Evolutionary conservation across 1,140 invertebrate genomes (phyloP).

Genomic region (Conus ventricosus): DNA sequence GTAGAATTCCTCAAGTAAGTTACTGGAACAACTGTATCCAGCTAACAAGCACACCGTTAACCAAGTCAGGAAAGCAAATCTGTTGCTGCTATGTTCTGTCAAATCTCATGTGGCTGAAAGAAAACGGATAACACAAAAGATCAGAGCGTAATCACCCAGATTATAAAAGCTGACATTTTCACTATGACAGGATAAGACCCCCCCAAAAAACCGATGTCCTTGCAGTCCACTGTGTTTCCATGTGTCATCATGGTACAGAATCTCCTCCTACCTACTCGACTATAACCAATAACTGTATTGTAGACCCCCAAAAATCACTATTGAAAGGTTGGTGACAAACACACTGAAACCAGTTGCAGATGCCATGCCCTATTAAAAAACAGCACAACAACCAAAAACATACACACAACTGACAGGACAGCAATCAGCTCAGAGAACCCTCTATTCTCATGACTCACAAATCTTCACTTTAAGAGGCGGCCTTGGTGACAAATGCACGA

Average conservation of each 20-base stretch:
- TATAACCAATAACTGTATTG: conserved; percentile 55
- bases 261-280: conserved; percentile 50
- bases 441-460: conserved; percentile 39
- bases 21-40: not conserved
- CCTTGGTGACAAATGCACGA: conserved; percentile 14
- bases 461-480: conserved; percentile 53
- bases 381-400: conserved; percentile 37
- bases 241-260: conserved; percentile 45
- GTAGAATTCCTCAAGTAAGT: conserved; percentile 45
- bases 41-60: conserved; percentile 35
- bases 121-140: conserved; percentile 50
- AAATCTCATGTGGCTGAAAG: conserved; percentile 47
- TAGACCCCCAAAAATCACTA: conserved; percentile 65
- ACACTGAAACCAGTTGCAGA: not conserved
- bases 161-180: conserved; percentile 12
- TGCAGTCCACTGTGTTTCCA: conserved; percentile 55
- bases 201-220: conserved; percentile 53
- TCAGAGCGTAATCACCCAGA: conserved; percentile 51
- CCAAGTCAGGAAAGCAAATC: conserved; percentile 14
- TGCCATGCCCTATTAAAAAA: not conserved
- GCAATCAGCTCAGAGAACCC: conserved; percentile 42
- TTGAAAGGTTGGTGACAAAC: not conserved
- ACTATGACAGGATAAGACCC: conserved; percentile 50
- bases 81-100: not conserved
- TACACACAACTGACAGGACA: conserved; percentile 45